Conservation (phyloP, 2,888 invertebrate species). For the Brachylomia viminalis region DNA sequence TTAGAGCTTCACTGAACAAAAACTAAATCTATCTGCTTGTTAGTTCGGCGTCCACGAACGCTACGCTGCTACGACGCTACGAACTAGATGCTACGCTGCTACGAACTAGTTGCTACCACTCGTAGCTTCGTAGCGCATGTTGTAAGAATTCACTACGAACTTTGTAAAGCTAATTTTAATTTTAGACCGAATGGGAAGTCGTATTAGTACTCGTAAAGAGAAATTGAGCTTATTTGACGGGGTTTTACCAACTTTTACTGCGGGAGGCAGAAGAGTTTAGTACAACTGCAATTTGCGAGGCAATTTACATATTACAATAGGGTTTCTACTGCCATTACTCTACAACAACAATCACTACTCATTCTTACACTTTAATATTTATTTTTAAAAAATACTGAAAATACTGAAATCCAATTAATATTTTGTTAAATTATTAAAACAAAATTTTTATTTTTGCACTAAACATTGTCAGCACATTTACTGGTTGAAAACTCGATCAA, state of each 20-base stretch:
- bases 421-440: too few relatives aligned
- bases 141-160: slow-evolving; percentile 42
- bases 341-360: too few relatives aligned
- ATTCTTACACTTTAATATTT: too few relatives aligned
- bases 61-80: slow-evolving; percentile 44
- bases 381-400: too few relatives aligned
- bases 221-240: slow-evolving; percentile 22
- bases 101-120: slow-evolving; percentile 58
- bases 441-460: too few relatives aligned
- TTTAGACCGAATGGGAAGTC: slow-evolving; percentile 24
- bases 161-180: slow-evolving; percentile 53
- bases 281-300: too few relatives aligned
- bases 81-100: slow-evolving; percentile 52
- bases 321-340: too few relatives aligned
- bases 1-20: slow-evolving; percentile 50
- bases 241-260: neutral
- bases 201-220: slow-evolving; percentile 21
- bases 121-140: slow-evolving; percentile 49
- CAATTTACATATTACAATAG: too few relatives aligned
- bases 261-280: neutral
- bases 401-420: too few relatives aligned
- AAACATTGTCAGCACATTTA: too few relatives aligned
- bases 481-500: too few relatives aligned
- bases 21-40: slow-evolving; percentile 51
- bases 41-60: slow-evolving; percentile 45